These are phyloP conservation scores for Gymnoscopelus braueri DNA, from an alignment of 2,797 vertebrate species.

Conservation along the genomic window DNA sequence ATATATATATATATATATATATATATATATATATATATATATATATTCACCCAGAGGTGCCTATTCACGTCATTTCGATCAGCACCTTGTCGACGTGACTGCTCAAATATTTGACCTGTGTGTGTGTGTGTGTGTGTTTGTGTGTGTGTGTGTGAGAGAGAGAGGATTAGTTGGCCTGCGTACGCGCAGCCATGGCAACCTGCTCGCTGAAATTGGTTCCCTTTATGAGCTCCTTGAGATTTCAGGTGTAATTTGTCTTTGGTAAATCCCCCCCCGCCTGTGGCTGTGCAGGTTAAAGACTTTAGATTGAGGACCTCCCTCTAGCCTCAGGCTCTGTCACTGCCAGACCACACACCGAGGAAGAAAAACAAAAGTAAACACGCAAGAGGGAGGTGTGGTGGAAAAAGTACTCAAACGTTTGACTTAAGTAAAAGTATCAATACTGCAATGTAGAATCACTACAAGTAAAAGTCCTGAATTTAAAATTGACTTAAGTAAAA, in stretches of 20 bases:
- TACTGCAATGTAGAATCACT: no score
- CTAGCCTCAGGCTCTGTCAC: background rate
- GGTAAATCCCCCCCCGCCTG: background rate
- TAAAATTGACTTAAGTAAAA: no score
- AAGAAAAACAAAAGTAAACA: background rate
- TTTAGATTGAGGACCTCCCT: background rate
- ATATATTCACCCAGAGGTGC: no score
- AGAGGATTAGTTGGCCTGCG: background rate
- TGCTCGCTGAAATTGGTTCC: background rate
- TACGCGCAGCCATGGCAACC: background rate
- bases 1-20: no score
- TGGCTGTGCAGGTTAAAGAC: background rate
- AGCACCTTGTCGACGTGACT: background rate
- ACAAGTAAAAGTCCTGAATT: no score
- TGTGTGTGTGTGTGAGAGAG: no score
- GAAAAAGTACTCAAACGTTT: no score
- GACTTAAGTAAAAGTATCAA: no score
- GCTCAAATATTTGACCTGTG: background rate
- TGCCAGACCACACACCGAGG: background rate
- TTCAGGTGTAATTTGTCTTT: constrained; percentile 15
- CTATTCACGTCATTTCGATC: constrained; percentile 11
- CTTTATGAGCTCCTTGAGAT: constrained; percentile 6
- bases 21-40: no score
- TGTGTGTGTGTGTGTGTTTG: no score
- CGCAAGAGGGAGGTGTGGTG: background rate